Evolutionary conservation across 2,797 vertebrate species (phyloP).

Genomic region (Propithecus perrieri): DNA sequence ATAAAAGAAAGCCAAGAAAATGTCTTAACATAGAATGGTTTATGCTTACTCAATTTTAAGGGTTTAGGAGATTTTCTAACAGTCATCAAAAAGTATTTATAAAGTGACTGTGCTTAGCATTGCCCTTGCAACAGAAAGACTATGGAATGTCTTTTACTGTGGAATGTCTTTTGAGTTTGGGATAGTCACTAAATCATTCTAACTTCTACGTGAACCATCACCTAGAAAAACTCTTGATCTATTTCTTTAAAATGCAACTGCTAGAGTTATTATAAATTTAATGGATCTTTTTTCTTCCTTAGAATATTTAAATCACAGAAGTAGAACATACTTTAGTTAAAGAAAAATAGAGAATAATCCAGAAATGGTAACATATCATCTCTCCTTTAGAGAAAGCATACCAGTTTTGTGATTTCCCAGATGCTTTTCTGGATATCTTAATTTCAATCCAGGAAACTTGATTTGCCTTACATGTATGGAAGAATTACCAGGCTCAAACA

Average conservation of each 20-base stretch:
- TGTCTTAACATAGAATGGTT: conserved; percentile 58
- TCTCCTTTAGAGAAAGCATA: not conserved
- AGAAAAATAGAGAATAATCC: not conserved
- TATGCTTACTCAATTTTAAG: conserved; percentile 57
- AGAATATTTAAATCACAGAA: conserved; percentile 48
- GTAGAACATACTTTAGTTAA: not conserved
- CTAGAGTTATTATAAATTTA: not conserved
- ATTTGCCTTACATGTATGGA: not conserved
- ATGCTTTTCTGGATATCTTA: not conserved
- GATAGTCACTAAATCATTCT: conserved; percentile 43
- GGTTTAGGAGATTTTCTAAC: conserved; percentile 57
- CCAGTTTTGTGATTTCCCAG: not conserved
- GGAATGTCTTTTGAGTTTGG: conserved; percentile 44
- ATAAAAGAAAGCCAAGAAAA: conserved; percentile 71
- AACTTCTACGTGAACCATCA: conserved; percentile 34
- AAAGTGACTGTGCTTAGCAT: not conserved
- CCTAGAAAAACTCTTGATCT: conserved; percentile 21
- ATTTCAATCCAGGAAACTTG: not conserved
- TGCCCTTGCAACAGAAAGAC: conserved; percentile 5
- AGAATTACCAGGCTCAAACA: not conserved
- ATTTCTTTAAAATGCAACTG: not conserved
- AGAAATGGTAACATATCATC: not conserved
- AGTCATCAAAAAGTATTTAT: conserved; percentile 51
- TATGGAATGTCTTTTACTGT: not conserved
- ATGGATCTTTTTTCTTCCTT: not conserved